Conservation (phyloP, 2,113 vertebrate species). For the Odocoileus hemionus region DNA sequence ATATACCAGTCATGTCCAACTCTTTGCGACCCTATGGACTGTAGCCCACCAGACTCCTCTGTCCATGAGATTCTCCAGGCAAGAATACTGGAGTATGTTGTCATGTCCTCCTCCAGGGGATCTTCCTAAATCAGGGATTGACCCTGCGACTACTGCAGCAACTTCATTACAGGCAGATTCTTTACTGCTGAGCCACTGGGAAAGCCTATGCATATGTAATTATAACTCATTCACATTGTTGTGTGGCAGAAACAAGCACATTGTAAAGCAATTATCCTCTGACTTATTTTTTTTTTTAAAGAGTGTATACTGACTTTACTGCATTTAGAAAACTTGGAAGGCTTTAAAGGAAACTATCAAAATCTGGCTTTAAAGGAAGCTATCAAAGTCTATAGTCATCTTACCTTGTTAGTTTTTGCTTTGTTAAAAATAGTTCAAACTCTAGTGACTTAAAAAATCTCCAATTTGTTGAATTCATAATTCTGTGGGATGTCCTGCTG, state of each 20-base stretch:
- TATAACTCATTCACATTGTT: background rate
- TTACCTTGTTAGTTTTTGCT: background rate
- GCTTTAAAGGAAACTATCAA: background rate
- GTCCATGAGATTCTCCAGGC: too few relatives aligned
- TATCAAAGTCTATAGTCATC: background rate
- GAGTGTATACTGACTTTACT: background rate
- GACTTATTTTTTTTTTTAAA: background rate
- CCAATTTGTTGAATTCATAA: background rate
- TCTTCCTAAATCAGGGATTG: background rate
- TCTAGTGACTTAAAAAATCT: background rate
- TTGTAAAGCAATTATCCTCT: background rate
- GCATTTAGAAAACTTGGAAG: background rate
- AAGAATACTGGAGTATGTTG: too few relatives aligned
- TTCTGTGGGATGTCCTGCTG: background rate
- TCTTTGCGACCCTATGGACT: too few relatives aligned
- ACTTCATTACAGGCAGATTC: background rate
- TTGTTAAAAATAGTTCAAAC: background rate
- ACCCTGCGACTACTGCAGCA: background rate
- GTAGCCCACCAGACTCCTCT: too few relatives aligned
- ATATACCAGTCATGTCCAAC: too few relatives aligned
- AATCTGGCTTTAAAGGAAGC: background rate
- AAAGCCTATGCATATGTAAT: background rate
- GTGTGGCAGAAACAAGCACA: background rate
- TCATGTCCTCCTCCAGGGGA: background rate
- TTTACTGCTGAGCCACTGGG: background rate